A percentile compares a stretch with the other conserved stretches of the same genome.
phyloP scores from a whole-genome alignment of 2,797 vertebrate species.

The Platyrinchus mystaceus region DNA sequence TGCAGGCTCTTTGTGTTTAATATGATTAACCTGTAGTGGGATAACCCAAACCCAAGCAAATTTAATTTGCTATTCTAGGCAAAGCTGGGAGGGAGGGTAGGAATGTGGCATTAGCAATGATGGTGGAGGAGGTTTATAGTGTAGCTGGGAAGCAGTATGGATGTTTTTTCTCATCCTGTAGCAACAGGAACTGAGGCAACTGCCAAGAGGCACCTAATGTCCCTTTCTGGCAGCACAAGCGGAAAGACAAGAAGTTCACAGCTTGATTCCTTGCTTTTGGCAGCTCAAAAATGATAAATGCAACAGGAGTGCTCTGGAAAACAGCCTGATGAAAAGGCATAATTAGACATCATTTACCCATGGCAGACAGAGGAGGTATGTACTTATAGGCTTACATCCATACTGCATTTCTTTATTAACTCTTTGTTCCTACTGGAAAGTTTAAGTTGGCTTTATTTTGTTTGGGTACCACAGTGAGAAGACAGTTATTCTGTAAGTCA shows the following conservation, averaged over 20 bases:
- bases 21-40: background rate
- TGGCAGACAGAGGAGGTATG: background rate
- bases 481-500: background rate
- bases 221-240: background rate
- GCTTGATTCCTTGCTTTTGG: conserved; percentile 8
- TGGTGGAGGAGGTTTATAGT: background rate
- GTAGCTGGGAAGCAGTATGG: background rate
- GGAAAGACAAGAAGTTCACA: background rate
- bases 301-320: background rate
- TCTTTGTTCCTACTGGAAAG: background rate
- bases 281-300: conserved; percentile 13
- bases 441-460: background rate
- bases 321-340: background rate
- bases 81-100: background rate
- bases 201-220: background rate
- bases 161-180: background rate
- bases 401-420: background rate
- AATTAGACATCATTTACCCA: background rate
- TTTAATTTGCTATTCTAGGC: background rate
- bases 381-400: background rate
- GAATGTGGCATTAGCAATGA: background rate
- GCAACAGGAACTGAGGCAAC: background rate
- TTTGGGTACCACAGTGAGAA: background rate
- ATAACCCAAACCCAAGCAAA: background rate
- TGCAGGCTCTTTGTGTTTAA: background rate